phyloP scores from a whole-genome alignment of 2,113 vertebrate genomes.

The Malurus cyaneus region DNA sequence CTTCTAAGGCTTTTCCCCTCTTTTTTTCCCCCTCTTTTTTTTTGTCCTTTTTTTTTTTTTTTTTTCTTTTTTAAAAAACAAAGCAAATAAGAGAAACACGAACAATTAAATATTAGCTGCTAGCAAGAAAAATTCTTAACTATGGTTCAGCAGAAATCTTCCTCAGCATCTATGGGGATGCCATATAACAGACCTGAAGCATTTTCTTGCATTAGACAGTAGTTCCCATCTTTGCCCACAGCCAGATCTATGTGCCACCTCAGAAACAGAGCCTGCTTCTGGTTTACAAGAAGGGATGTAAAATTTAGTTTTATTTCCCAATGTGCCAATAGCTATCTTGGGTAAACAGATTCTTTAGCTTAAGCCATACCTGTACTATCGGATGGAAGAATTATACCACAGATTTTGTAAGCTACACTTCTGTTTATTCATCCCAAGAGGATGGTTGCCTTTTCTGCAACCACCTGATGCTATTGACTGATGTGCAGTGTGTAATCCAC shows the following conservation, averaged over 20 bases:
- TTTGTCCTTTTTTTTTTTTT: neutral
- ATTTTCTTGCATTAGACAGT: neutral
- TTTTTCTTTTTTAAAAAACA: neutral
- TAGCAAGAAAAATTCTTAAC: neutral
- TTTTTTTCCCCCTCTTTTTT: neutral
- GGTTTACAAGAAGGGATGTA: neutral
- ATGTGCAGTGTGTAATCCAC: neutral
- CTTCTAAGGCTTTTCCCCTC: neutral
- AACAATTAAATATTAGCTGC: neutral
- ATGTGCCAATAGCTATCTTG: neutral
- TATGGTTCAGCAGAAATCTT: neutral
- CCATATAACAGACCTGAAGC: neutral
- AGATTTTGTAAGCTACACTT: neutral
- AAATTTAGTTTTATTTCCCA: neutral
- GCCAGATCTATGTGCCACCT: neutral
- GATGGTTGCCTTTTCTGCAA: neutral
- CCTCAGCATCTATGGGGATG: neutral
- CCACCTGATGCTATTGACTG: neutral
- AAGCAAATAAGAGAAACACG: neutral
- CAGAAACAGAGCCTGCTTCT: neutral
- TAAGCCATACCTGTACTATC: neutral
- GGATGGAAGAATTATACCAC: neutral
- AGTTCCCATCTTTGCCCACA: neutral
- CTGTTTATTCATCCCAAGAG: neutral
- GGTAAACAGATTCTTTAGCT: neutral